These are phyloP conservation scores for Tineola bisselliella DNA, from an alignment of 2,888 invertebrate species.

Conservation along the genomic window DNA sequence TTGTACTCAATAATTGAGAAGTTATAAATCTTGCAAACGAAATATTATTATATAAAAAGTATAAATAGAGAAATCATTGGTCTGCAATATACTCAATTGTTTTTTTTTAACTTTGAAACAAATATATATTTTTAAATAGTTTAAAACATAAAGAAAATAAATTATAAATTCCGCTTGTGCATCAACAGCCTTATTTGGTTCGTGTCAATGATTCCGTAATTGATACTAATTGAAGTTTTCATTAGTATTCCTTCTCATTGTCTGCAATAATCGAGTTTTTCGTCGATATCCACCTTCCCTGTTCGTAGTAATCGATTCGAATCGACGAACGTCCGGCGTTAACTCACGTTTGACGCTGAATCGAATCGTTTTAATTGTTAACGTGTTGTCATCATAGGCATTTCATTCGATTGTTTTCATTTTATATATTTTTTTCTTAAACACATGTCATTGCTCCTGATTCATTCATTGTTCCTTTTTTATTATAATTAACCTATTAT, in stretches of 20 bases:
- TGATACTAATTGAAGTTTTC: slow-evolving; percentile 58
- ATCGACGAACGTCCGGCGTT: slow-evolving; percentile 41
- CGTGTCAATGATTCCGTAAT: slow-evolving; percentile 59
- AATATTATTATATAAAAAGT: too few species aligned
- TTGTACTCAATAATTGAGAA: background rate
- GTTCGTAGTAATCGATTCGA: slow-evolving; percentile 32
- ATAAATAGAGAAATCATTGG: background rate
- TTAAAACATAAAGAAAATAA: slow-evolving; percentile 15
- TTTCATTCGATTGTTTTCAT: slow-evolving; percentile 23
- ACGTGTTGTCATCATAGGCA: slow-evolving; percentile 55
- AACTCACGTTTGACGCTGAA: slow-evolving; percentile 62
- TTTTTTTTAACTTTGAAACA: too few species aligned
- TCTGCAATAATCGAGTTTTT: slow-evolving; percentile 51
- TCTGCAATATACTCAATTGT: too few species aligned
- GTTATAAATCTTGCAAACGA: background rate
- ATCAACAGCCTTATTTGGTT: slow-evolving; percentile 37
- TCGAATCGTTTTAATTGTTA: slow-evolving; percentile 60
- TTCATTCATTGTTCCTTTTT: background rate
- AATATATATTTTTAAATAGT: too few species aligned
- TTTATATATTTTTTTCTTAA: background rate
- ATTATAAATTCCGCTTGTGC: slow-evolving; percentile 51
- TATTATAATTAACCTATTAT: background rate
- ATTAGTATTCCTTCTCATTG: slow-evolving; percentile 52
- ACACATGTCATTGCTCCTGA: background rate
- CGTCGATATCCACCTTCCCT: slow-evolving; percentile 43